A percentile compares a stretch with the other conserved stretches of the same genome.
These are phyloP conservation scores for Mormyrus hasselquistii DNA, from an alignment of 2,797 vertebrate species.

Conservation along the genomic window DNA sequence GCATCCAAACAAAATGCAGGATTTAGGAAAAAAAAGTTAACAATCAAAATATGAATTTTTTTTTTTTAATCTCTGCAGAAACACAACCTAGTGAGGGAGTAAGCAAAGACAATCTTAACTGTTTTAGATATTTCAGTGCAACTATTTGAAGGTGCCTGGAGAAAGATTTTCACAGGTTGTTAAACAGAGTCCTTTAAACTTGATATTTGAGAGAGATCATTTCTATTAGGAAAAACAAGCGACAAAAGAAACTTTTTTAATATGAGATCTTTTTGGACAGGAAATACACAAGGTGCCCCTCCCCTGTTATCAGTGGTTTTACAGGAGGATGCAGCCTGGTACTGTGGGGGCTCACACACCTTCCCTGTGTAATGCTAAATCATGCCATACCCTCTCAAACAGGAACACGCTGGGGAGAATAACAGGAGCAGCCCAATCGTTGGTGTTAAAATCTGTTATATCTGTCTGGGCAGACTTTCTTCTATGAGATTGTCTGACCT, in stretches of 20 bases:
- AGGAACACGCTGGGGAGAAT: background rate
- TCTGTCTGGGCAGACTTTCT: slow-evolving; percentile 13
- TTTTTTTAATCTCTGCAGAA: background rate
- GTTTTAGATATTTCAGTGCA: background rate
- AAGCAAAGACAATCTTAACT: background rate
- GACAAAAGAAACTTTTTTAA: background rate
- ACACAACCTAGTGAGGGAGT: background rate
- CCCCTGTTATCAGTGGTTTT: slow-evolving; percentile 28
- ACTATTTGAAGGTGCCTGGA: background rate
- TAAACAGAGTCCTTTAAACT: background rate
- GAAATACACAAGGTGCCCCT: slow-evolving; percentile 17
- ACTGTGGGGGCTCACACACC: slow-evolving; percentile 8
- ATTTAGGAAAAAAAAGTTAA: background rate
- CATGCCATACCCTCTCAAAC: slow-evolving; percentile 1
- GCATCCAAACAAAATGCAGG: background rate
- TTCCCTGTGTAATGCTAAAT: background rate
- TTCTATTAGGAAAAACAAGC: background rate
- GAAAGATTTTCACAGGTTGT: background rate
- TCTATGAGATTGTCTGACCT: background rate
- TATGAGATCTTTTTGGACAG: background rate
- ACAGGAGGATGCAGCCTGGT: slow-evolving; percentile 23
- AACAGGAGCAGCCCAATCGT: slow-evolving; percentile 14
- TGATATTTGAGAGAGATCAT: background rate
- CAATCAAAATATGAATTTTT: background rate
- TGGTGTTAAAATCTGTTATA: slow-evolving; percentile 11